Conservation (phyloP, 2,888 invertebrate genomes). For the Colostygia pectinataria region DNA sequence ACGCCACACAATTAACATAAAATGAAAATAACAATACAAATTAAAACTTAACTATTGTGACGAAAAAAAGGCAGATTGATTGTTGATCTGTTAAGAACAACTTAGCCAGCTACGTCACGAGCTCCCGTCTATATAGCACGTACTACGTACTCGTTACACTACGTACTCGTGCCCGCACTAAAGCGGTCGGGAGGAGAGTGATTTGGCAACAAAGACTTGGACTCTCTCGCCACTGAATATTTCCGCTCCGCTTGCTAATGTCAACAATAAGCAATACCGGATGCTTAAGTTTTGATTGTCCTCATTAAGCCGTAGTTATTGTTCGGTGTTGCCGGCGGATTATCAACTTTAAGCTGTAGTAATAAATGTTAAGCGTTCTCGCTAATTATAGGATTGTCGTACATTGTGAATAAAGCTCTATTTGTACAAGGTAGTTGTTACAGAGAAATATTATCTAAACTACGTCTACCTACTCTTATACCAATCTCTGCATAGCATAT, state of each 20-base stretch:
- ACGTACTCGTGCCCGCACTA: no score
- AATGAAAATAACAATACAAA: no score
- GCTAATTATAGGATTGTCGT: slow-evolving; percentile 23
- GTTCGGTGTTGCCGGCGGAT: slow-evolving; percentile 36
- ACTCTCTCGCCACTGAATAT: slow-evolving; percentile 1
- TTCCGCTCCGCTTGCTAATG: slow-evolving; percentile 12
- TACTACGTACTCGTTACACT: no score
- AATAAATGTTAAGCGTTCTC: slow-evolving; percentile 31
- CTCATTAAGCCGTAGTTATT: slow-evolving; percentile 49
- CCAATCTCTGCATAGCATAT: not conserved
- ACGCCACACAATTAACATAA: no score
- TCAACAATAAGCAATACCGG: slow-evolving; percentile 36
- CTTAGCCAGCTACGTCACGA: no score
- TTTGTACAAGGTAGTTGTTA: slow-evolving; percentile 11
- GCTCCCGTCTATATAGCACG: no score
- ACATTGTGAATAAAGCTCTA: slow-evolving; percentile 16
- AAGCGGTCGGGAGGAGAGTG: not conserved
- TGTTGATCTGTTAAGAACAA: no score
- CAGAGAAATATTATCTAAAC: no score
- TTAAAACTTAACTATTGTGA: no score
- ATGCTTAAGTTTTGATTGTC: slow-evolving; percentile 53
- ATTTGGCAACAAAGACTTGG: slow-evolving; percentile 4
- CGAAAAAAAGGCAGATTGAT: no score
- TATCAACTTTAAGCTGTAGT: slow-evolving; percentile 39
- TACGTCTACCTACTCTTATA: not conserved